Base-by-base conservation (phyloP, 1,140 invertebrate genomes). In the Aphaenogaster floridana region DNA sequence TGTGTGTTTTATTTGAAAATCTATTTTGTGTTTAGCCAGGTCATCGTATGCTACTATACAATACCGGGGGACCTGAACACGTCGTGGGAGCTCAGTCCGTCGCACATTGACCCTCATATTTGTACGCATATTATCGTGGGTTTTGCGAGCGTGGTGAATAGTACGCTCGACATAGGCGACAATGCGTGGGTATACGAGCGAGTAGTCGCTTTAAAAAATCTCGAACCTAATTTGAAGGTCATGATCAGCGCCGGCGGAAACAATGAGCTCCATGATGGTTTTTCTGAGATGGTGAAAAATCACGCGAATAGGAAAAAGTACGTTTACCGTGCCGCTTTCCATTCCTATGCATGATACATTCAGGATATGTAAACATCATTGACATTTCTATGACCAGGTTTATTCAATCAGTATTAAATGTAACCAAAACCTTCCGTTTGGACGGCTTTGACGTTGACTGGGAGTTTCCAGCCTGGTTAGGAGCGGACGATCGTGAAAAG, bases 391-490 rank as follows among this genome's bases (percentile, higher is more conserved):
- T 59, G 76, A 90, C 11, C 86, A 97, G 96, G 80, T 98, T 98
- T 93, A 97, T 98, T 63, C 95, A 95, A 86, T 97, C 97, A 2
- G 95, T 97, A 3, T 96, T 97, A 86, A 93, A 96, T 68, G 94
- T 97, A 13, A 93, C 97, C n/a, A 95, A 96, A 84, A 94, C 94
- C n/a, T 97, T 97, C 90, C 95, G 95, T 78, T 95, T 98, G 21
- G 98, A 98, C 95, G 98, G 98, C 36, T 95, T 98, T 8, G 98
- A 99, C 94, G 93, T 98, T 61, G 98, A 99, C 92, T 98, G 98
- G 98, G 98, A 99, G 94, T 99, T 98, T 94, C 98, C 98, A 11
- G 93, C 92, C 28, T 95, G 90, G 94, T 86, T 91, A 34, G 91
- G 91, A 79, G 86, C 72, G 52, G 92, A 93, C 90, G 95, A 95